phyloP scores from a whole-genome alignment of 2,888 invertebrate genomes.

The Trachelus troglodyta region DNA sequence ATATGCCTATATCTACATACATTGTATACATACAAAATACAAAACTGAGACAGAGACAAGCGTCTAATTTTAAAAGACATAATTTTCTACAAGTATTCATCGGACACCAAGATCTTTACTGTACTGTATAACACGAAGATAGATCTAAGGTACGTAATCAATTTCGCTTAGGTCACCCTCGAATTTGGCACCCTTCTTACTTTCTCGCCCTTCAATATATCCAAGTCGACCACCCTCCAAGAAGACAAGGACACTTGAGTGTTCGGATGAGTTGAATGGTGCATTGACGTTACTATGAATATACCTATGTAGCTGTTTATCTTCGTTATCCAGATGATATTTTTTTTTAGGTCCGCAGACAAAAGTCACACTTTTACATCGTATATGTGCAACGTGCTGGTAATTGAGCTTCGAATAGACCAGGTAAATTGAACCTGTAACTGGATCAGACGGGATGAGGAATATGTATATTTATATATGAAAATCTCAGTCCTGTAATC shows the following conservation, averaged over 20 bases:
- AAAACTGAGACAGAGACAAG: neutral
- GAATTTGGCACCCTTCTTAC: neutral
- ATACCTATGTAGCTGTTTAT: neutral
- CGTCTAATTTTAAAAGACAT: neutral
- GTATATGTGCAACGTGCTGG: neutral
- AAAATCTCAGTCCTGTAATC: neutral
- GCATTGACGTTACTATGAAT: neutral
- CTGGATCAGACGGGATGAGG: neutral
- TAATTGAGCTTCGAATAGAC: neutral
- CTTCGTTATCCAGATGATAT: neutral
- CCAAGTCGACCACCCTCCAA: neutral
- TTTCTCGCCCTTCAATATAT: neutral
- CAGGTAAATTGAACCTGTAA: neutral
- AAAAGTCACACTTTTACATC: neutral
- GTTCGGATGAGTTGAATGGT: neutral
- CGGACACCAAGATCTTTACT: neutral
- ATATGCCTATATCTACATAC: neutral
- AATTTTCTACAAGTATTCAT: neutral
- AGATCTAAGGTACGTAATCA: neutral
- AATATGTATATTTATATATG: neutral
- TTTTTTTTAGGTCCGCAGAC: neutral
- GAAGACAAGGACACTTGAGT: neutral
- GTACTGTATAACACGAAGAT: neutral
- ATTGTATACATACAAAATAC: neutral
- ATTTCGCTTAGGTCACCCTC: neutral